Evolutionary conservation across 2,797 vertebrate genomes (phyloP), one percentile per base, ranked within the genome.

Genomic region (Streptopelia turtur): DNA sequence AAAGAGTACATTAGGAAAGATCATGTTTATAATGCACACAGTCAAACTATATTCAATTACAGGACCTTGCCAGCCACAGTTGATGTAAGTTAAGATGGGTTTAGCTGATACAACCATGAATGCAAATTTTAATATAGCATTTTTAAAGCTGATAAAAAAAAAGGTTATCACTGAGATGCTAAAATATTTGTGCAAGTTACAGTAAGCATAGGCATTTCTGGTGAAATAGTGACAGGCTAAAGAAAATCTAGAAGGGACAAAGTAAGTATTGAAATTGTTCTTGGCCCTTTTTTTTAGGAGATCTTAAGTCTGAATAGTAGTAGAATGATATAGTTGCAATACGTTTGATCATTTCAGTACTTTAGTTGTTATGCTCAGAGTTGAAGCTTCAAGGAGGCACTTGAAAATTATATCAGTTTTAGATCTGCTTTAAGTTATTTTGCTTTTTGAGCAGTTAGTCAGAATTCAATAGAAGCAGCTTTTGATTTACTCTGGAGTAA

Each of bases 41-140:
- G 49, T 60, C 14, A 39, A 0, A n/a, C 18, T 65, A 1, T 47
- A 49, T 52, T 77, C 15, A 18, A 0, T 72, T 66, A 55, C 9
- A 18, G 14, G 56, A 71, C 11, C 9, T 81, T 68, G 15, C 81
- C 52, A 87, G 9, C 21, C 35, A 37, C 22, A 78, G 35, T 5
- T 78, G 52, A 21, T 63, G 4, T 55, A 65, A 85, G 20, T 47
- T 63, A 70, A 43, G 76, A 20, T 76, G 13, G 8, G 9, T 41
- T 75, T 81, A 75, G 45, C 13, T 92, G 28, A 57, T 89, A 13
- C 45, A 90, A 0, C 33, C 28, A 53, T 76, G 28, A 72, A 37
- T 77, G 47, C 59, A 37, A 70, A 16, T 85, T 90, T 72, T 37
- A 72, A 17, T 22, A 10, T 1, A 50, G 52, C 10, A 33, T 65